These are phyloP conservation scores for Sphaerophoria rueppellii DNA, from an alignment of 2,888 invertebrate genomes.

Conservation along the genomic window DNA sequence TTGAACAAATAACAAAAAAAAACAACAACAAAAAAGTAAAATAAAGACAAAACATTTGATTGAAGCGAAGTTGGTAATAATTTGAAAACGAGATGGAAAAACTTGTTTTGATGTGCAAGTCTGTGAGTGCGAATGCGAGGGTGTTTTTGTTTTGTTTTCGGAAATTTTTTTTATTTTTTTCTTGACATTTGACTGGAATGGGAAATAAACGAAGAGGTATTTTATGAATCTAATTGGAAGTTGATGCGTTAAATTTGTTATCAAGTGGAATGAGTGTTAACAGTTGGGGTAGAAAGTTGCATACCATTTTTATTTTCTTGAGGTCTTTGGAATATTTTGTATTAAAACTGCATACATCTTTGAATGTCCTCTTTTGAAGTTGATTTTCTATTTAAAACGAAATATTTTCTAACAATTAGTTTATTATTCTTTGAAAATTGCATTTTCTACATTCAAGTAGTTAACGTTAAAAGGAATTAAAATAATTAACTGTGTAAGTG, in stretches of 20 bases:
- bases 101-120: constrained; percentile 41
- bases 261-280: constrained; percentile 8
- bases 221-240: constrained; percentile 53
- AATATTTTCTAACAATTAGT: too few relatives aligned
- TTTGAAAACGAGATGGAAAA: not conserved
- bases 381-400: too few relatives aligned
- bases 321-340: not conserved
- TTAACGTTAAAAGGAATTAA: too few relatives aligned
- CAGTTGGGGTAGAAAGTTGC: constrained; percentile 23
- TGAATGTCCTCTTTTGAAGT: too few relatives aligned
- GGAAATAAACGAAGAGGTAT: constrained; percentile 39
- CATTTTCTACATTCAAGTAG: too few relatives aligned
- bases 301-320: not conserved
- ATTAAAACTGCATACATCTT: too few relatives aligned
- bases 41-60: constrained; percentile 30
- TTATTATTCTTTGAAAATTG: too few relatives aligned
- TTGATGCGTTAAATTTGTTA: not conserved
- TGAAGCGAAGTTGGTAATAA: constrained; percentile 56
- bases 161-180: not conserved
- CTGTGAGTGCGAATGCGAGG: constrained; percentile 43
- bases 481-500: too few relatives aligned
- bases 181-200: constrained; percentile 64
- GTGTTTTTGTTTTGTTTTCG: constrained; percentile 72
- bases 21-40: not conserved
- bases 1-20: constrained; percentile 2